Evolutionary conservation across 2,113 vertebrate species (phyloP).

Genomic region (Fregata magnificens): DNA sequence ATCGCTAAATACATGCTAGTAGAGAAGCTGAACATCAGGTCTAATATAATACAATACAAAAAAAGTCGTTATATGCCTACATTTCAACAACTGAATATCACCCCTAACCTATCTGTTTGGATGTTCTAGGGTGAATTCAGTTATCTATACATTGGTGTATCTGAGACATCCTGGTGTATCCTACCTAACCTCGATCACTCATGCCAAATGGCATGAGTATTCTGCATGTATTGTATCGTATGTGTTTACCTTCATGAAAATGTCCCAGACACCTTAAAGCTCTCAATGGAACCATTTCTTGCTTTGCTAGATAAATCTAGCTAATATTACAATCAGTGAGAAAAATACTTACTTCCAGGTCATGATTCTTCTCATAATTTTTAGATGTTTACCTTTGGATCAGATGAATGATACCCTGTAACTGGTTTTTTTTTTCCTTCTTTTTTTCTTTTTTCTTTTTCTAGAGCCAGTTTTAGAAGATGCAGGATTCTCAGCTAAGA

Average conservation of each 20-base stretch:
- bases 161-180: background rate
- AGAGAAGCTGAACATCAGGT: background rate
- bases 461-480: background rate
- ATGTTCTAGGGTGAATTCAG: background rate
- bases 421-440: rapidly evolving
- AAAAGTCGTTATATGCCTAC: background rate
- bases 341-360: background rate
- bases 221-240: background rate
- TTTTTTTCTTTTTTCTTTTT: background rate
- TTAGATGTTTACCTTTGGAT: background rate
- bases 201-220: background rate
- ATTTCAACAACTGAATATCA: background rate
- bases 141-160: background rate
- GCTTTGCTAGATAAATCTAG: background rate
- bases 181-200: background rate
- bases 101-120: background rate
- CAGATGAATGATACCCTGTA: background rate
- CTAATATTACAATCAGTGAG: background rate
- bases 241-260: background rate
- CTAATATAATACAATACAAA: background rate
- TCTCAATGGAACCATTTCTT: background rate
- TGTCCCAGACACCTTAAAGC: background rate
- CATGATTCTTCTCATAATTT: background rate
- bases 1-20: too few relatives aligned
- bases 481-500: background rate